Evolutionary conservation across 1,140 invertebrate genomes (phyloP).

Genomic region (Ceratina japonica): DNA sequence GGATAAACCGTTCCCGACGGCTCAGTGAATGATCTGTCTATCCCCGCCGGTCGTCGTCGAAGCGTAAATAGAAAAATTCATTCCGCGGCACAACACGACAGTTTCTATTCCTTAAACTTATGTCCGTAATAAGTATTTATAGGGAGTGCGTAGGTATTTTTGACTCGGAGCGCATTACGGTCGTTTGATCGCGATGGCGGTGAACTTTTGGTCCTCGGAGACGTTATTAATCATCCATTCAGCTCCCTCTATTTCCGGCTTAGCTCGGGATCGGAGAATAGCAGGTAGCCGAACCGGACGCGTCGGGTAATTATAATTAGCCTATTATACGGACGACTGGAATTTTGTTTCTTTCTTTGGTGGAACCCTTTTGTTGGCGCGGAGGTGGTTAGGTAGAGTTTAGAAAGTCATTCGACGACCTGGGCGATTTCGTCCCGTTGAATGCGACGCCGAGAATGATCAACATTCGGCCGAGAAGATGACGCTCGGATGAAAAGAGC

Average conservation of each 20-base stretch:
- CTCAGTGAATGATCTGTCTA: too few species aligned
- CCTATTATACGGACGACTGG: slow-evolving; percentile 27
- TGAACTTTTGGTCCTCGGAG: slow-evolving; percentile 17
- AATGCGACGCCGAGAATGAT: neutral
- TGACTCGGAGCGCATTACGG: too few species aligned
- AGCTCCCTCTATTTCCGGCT: slow-evolving; percentile 39
- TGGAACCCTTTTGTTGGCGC: slow-evolving; percentile 12
- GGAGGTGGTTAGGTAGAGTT: slow-evolving; percentile 4
- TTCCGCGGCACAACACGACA: too few species aligned
- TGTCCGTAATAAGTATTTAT: too few species aligned
- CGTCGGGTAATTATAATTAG: slow-evolving; percentile 36
- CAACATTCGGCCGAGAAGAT: neutral
- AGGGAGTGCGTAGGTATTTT: too few species aligned
- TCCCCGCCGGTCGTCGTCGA: too few species aligned
- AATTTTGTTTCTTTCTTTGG: slow-evolving; percentile 36
- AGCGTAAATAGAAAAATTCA: too few species aligned
- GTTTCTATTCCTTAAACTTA: too few species aligned
- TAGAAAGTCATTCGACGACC: neutral
- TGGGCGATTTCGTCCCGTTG: neutral
- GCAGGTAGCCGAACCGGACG: slow-evolving; percentile 20
- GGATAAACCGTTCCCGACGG: too few species aligned
- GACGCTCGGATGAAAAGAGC: too few species aligned
- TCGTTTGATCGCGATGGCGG: slow-evolving; percentile 25
- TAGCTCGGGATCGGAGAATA: slow-evolving; percentile 27
- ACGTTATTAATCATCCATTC: slow-evolving; percentile 42